Conservation (phyloP, 1,140 invertebrate genomes). For the Heliconius congener region DNA sequence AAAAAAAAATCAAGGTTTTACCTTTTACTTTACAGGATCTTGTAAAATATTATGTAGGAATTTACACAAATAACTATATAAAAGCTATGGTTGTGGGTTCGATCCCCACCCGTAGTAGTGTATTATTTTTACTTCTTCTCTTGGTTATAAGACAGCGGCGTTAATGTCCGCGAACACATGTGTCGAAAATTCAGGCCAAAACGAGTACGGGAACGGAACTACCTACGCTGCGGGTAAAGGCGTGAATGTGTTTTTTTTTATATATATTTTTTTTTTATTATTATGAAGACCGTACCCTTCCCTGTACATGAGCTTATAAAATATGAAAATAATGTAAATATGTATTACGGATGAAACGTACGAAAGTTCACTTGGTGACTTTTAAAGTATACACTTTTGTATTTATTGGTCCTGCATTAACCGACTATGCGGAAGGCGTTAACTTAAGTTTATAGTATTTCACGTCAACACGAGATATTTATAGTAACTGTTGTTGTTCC, state of each 20-base stretch:
- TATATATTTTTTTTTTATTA: too few species aligned
- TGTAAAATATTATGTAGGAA: constrained; percentile 27
- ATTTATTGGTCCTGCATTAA: constrained; percentile 11
- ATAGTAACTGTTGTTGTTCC: neutral
- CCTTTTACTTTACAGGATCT: constrained; percentile 26
- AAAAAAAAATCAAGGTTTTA: constrained; percentile 15
- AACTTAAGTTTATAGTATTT: neutral
- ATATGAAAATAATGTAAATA: constrained; percentile 26
- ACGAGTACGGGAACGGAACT: too few species aligned
- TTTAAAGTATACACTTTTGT: constrained; percentile 14
- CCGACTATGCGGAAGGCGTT: constrained; percentile 20
- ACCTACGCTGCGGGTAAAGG: too few species aligned
- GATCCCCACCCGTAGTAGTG: too few species aligned
- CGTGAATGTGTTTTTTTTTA: neutral
- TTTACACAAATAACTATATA: too few species aligned
- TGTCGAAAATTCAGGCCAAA: too few species aligned
- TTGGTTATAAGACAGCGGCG: too few species aligned
- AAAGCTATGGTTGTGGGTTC: too few species aligned
- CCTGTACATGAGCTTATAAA: constrained; percentile 21
- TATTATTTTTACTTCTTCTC: too few species aligned
- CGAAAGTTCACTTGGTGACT: constrained; percentile 9
- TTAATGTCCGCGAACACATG: too few species aligned
- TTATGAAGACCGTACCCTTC: neutral
- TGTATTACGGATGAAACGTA: constrained; percentile 6
- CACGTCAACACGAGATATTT: neutral